Percentiles rank a stretch among this genome's conserved stretches.
phyloP scores from a whole-genome alignment of 1,140 invertebrate genomes.

The Apis dorsata region DNA sequence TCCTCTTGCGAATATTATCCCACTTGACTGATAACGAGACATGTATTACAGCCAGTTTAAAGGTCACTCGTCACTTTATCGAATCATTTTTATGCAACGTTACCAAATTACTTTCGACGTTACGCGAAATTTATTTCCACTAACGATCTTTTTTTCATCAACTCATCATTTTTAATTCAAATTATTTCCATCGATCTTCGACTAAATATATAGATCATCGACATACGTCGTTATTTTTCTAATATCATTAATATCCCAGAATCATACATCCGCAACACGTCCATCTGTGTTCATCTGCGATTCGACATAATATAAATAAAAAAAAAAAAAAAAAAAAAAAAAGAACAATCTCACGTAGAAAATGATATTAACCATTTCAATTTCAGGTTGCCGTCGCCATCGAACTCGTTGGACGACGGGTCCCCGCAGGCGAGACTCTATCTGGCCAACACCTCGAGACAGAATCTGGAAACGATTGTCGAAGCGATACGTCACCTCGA shows the following conservation, averaged over 20 bases:
- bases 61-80: neutral
- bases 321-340: too few relatives aligned
- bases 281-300: too few relatives aligned
- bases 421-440: constrained; percentile 83
- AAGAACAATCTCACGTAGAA: too few relatives aligned
- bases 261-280: too few relatives aligned
- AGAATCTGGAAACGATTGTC: constrained; percentile 98
- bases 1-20: neutral
- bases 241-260: too few relatives aligned
- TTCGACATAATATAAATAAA: too few relatives aligned
- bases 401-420: constrained; percentile 80
- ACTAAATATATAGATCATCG: too few relatives aligned
- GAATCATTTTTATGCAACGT: neutral
- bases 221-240: too few relatives aligned
- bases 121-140: neutral
- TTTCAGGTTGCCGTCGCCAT: constrained; percentile 81
- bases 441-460: constrained; percentile 90
- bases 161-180: too few relatives aligned
- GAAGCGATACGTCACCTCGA: constrained; percentile 98
- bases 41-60: too few relatives aligned
- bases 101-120: neutral
- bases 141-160: too few relatives aligned
- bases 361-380: neutral
- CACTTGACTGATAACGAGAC: neutral
- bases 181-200: too few relatives aligned